Evolutionary conservation across 2,888 invertebrate species (phyloP), one percentile per base, ranked within the genome.

Genomic region (Drosophila mimetica): DNA sequence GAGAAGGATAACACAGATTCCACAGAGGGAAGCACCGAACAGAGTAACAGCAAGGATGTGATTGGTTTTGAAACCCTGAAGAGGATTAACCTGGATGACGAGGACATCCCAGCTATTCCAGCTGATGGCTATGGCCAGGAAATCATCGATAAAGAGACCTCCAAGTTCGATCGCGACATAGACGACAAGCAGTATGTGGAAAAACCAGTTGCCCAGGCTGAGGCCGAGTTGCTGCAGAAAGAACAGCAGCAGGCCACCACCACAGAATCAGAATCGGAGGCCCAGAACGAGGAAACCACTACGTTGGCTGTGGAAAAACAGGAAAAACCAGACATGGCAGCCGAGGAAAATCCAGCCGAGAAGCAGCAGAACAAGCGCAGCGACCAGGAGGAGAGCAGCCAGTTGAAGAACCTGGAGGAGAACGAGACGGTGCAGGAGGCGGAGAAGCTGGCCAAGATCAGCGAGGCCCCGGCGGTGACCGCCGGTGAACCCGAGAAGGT

Each of bases 401-500:
- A 57, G 79, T 83, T 48, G 52, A 61, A 73, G 69, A 51, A 36
- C 71, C 74, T 89, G 39, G 89, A 89, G 71, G 91, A 91, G 61
- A 90, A 90, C 66, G 91, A 90, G 76, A 90, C 90, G 57, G 89
- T 93, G 79, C 92, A 92, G 75, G 91, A 92, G 9, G 91, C 93
- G 39, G 94, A 94, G 78, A 93, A 94, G 88, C 6, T 93, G 91
- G 77, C 93, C 92, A 82, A 93, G 71, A 92, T 53, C 53, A 28
- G 53, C 8, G 41, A 48, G 3, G 28, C 36, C 16, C 42, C 70
- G 7, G 22, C 61, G 92, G 93, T 89, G 76, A 93, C 75, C 92
- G 86, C 67, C 57, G 90, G 93, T 93, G 76, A 94, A 93, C 90
- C 91, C 91, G 75, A 93, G 92, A 53, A 94, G 93, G 89, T 92